Base-by-base conservation (phyloP, 2,888 invertebrate species). In the Bugulina stolonifera region DNA sequence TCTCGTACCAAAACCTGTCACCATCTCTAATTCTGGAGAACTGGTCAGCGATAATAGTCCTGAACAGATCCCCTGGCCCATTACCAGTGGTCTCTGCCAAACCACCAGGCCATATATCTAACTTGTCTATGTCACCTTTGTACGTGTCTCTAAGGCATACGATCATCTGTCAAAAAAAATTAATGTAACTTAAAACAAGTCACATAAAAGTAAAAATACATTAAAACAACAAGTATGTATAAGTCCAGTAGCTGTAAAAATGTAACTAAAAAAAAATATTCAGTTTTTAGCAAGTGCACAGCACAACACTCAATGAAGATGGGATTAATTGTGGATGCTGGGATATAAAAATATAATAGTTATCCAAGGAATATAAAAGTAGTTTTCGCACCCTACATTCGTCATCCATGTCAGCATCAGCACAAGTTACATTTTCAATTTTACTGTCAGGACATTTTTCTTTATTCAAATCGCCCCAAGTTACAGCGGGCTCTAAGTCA, bases 1-100 rank as follows among this genome's bases (percentile, higher is more conserved):
- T 88, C 77, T 87, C 87, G 79, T 86, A 89, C 88, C 88, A 89
- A 81, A 88, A 89, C 72, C 88, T 78, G 77, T 89, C 88, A 1
- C 87, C 88, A 80, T 87, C 83, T 75, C 89, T 79, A 73, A 88
- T 87, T 75, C 88, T 80, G 54, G 76, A 74, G 80, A 89, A 88
- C 76, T 89, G 88, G 78, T 89, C 88, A 35, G 79, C 74, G 72
- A 88, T 88, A 58, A 88, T 85, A 1, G 80, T 78, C 74, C 80
- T 77, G 77, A 89, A 88, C 10, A 88, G 80, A 76, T 85, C 84
- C 0, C 88, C 88, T 0, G 87, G 88, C 54, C 86, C 84, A 74
- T 81, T 78, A 10, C 77, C 75, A 0, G 87, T 87, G 1, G 76
- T 77, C 81, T 89, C 88, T 71, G 88, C 77, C 73, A 88, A 85